phyloP scores from a whole-genome alignment of 2,113 vertebrate genomes.

The Halcyon senegalensis region DNA sequence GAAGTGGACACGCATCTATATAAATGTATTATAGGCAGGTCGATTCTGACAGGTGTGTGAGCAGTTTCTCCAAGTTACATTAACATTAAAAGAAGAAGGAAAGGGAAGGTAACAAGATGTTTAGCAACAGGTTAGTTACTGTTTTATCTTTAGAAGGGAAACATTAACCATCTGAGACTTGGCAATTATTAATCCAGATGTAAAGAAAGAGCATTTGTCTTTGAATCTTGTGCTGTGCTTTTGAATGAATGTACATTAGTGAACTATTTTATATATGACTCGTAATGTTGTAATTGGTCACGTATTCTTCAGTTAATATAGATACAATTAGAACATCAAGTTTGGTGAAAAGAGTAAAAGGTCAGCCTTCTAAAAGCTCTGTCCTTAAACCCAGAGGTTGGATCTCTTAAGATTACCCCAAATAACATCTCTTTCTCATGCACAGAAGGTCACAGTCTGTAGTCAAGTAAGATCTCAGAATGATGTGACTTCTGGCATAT shows the following conservation, averaged over 20 bases:
- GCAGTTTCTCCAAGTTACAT: neutral
- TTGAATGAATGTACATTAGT: neutral
- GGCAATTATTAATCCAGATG: neutral
- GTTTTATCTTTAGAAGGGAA: neutral
- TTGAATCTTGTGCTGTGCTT: neutral
- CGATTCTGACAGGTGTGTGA: neutral
- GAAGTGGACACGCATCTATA: neutral
- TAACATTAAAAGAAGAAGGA: neutral
- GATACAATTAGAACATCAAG: neutral
- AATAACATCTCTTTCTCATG: neutral
- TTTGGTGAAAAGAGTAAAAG: neutral
- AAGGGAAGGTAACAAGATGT: neutral
- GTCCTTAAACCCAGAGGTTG: neutral
- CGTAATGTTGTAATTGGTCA: fast-evolving
- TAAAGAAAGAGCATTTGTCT: neutral
- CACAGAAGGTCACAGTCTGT: neutral
- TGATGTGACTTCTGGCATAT: neutral
- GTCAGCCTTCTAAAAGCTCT: neutral
- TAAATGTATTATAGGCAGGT: neutral
- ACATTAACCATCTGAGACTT: neutral
- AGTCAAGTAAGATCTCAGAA: neutral
- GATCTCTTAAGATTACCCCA: neutral
- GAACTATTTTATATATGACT: neutral
- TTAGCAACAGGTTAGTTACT: neutral
- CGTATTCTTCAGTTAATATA: neutral